Conservation (phyloP, 2,797 vertebrate species). For the Mionectes olivaceus region DNA sequence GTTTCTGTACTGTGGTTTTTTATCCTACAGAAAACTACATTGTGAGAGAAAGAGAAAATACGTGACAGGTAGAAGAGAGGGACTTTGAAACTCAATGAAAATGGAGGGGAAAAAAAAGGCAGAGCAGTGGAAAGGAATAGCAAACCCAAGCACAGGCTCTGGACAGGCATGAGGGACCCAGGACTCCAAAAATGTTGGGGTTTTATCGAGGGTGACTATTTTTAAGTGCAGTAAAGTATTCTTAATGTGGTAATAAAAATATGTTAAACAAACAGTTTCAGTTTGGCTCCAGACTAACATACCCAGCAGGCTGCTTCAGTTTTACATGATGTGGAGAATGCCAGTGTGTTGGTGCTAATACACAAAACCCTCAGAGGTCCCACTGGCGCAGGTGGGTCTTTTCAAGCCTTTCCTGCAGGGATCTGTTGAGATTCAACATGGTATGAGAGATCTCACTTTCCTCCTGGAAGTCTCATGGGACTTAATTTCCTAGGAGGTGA, state of each 20-base stretch:
- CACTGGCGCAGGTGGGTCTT: not conserved
- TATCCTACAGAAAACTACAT: too few species aligned
- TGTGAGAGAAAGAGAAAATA: too few species aligned
- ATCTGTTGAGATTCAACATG: not conserved
- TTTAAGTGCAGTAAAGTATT: not conserved
- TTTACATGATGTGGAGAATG: not conserved
- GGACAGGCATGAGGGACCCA: not conserved
- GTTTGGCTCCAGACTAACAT: not conserved
- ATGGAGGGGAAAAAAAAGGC: not conserved
- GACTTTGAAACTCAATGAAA: too few species aligned
- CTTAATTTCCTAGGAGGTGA: not conserved
- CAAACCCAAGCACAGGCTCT: not conserved
- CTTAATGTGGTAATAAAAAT: not conserved
- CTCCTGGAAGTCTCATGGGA: not conserved
- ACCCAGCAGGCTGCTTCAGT: not conserved
- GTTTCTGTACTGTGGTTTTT: too few species aligned
- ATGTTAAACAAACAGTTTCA: not conserved
- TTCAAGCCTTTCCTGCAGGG: not conserved
- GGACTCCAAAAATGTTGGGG: not conserved
- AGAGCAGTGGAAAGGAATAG: not conserved
- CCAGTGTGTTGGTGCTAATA: not conserved
- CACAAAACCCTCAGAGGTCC: not conserved
- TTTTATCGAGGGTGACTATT: not conserved
- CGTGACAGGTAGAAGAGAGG: too few species aligned
- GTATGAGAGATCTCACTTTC: not conserved